Percentiles rank a stretch among this genome's conserved stretches.
Conservation (phyloP, 2,797 vertebrate genomes). For the Acanthurus leucopareius region DNA sequence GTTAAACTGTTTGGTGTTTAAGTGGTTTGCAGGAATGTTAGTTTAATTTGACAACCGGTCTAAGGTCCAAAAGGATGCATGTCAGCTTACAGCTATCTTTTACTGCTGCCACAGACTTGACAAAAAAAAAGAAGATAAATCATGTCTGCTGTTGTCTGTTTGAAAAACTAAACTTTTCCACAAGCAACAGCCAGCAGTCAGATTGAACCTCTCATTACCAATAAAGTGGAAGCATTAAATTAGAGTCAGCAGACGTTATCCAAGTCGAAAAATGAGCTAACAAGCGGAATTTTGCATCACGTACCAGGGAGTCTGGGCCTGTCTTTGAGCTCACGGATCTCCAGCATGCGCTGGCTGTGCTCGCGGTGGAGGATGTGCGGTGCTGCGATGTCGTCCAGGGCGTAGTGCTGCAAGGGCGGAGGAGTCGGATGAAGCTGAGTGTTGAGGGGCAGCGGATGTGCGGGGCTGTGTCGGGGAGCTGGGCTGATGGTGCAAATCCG, state of each 20-base stretch:
- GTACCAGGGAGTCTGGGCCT: slow-evolving; percentile 88
- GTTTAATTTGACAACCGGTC: neutral
- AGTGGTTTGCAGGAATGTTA: slow-evolving; percentile 3
- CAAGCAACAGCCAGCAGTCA: neutral
- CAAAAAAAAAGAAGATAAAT: neutral
- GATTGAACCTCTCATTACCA: neutral
- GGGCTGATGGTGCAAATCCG: slow-evolving; percentile 99
- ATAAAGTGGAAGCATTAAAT: neutral
- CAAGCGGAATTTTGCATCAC: neutral
- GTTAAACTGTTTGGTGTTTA: neutral
- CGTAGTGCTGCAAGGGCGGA: slow-evolving; percentile 96
- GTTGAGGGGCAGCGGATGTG: slow-evolving; percentile 91
- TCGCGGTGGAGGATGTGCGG: slow-evolving; percentile 92
- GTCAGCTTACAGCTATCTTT: neutral
- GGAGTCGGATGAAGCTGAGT: slow-evolving; percentile 96
- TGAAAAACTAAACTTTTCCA: neutral
- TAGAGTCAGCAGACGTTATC: neutral
- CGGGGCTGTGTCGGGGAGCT: slow-evolving; percentile 96
- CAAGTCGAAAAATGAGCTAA: neutral
- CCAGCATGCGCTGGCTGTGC: slow-evolving; percentile 91
- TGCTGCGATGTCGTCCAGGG: slow-evolving; percentile 94
- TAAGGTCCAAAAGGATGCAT: neutral
- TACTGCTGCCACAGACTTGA: neutral
- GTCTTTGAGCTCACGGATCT: slow-evolving; percentile 95
- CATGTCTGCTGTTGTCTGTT: slow-evolving; percentile 1